Base-by-base conservation (phyloP, 2,888 invertebrate genomes). In the Lymantria dispar region DNA sequence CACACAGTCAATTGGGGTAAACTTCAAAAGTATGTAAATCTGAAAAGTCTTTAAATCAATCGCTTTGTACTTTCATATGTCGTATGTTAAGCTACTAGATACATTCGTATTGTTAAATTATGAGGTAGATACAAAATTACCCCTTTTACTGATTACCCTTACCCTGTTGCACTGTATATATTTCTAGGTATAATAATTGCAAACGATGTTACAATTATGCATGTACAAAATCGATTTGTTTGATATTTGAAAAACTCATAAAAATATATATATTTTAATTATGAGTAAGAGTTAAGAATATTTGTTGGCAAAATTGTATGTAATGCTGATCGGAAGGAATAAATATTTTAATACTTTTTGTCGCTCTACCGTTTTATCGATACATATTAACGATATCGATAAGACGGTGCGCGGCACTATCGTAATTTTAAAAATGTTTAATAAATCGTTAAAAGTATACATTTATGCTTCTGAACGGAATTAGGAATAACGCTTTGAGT, bases 391-490 rank as follows among this genome's bases (percentile, higher is more conserved):
- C 41, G 40, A 39, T 11, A 14, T 31, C 31, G 39, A 14, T 29
- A 12, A 7, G 11, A 22, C 31, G 43, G 38, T 1, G 14, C 10
- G 13, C 11, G 37, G 14, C 15, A 40, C 8, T 47, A 43, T 43
- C 31, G 56, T 62, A 56, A 62, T 56, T 56, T 58, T 49, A 37
- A 53, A 59, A 58, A 55, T 51, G 56, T 52, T 54, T 59, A n/a
- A n/a, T n/a, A 55, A 51, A 50, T 45, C 33, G 60, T 50, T 59
- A 48, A 44, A 60, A 22, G 22, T 58, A 54, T 56, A 14, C 12
- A 38, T 36, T 62, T 62, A 54, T 60, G 64, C 64, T 64, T 64
- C 48, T 36, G 38, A 43, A 53, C 46, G 40, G 46, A 50, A 33
- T 22, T 44, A 44, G n/a, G 33, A 11, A 14, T n/a, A 29, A 7